Evolutionary conservation across 2,888 invertebrate genomes (phyloP).

Genomic region (Drosophila emarginata): DNA sequence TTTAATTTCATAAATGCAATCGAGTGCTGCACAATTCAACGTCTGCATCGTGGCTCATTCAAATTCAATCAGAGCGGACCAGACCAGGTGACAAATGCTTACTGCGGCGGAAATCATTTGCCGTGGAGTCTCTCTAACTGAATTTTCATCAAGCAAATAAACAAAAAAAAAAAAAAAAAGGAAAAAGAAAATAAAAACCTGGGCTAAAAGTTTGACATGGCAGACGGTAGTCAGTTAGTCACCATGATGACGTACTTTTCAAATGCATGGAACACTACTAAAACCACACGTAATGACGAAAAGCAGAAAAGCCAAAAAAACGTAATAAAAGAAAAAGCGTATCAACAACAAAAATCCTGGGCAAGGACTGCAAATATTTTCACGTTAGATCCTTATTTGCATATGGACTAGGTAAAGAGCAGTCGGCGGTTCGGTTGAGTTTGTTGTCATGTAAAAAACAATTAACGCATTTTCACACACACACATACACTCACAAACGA

Average conservation of each 20-base stretch:
- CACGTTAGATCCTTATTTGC: conserved; percentile 64
- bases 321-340: conserved; percentile 39
- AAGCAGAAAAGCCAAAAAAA: background rate
- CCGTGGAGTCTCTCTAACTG: conserved; percentile 49
- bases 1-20: conserved; percentile 73
- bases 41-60: conserved; percentile 11
- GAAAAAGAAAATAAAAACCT: conserved; percentile 21
- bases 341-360: conserved; percentile 1
- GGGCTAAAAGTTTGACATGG: conserved; percentile 51
- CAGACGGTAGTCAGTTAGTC: conserved; percentile 52
- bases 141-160: conserved; percentile 42
- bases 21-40: conserved; percentile 44
- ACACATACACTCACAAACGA: conserved; percentile 8
- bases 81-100: conserved; percentile 57
- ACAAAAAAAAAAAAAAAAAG: conserved; percentile 24
- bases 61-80: conserved; percentile 59
- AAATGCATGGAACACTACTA: conserved; percentile 57
- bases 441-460: conserved; percentile 63
- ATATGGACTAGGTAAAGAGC: conserved; percentile 30
- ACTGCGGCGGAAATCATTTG: conserved; percentile 66
- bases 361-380: conserved; percentile 55
- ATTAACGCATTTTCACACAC: conserved; percentile 63
- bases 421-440: conserved; percentile 17
- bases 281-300: conserved; percentile 50
- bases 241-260: conserved; percentile 59